phyloP scores from a whole-genome alignment of 2,113 vertebrate genomes.

The Dasyornis broadbenti region DNA sequence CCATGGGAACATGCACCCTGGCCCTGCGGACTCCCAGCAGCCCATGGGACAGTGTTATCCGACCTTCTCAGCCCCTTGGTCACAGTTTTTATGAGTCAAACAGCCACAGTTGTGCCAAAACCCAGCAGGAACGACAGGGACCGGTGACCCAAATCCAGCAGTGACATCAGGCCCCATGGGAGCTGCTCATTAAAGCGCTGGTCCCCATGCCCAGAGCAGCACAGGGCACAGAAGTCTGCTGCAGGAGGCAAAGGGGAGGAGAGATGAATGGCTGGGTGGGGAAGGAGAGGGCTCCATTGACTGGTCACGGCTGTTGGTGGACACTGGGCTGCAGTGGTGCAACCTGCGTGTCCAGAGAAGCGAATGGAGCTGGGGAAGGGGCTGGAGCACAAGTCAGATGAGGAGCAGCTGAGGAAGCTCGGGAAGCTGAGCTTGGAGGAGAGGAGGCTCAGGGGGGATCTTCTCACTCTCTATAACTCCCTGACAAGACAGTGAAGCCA shows the following conservation, averaged over 20 bases:
- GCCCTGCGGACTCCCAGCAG: neutral
- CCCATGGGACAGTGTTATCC: fast-evolving
- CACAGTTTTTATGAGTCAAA: neutral
- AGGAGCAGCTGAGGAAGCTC: neutral
- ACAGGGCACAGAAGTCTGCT: neutral
- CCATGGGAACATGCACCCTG: fast-evolving
- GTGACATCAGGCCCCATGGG: fast-evolving
- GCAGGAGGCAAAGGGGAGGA: neutral
- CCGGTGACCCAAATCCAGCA: fast-evolving
- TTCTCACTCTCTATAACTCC: fast-evolving
- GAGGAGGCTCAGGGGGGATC: neutral
- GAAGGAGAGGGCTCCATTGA: neutral
- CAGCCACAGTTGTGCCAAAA: neutral
- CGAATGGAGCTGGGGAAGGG: fast-evolving
- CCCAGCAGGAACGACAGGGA: neutral
- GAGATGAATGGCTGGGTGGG: neutral
- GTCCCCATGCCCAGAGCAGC: neutral
- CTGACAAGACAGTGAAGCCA: fast-evolving
- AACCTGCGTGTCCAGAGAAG: neutral
- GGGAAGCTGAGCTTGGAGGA: neutral
- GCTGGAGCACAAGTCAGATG: neutral
- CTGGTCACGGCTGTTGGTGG: neutral
- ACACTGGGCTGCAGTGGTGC: neutral
- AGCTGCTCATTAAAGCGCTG: neutral
- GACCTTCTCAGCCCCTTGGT: neutral